A percentile compares a stretch with the other conserved stretches of the same genome.
phyloP scores from a whole-genome alignment of 2,797 vertebrate species.

The Sebastes matsubarae region DNA sequence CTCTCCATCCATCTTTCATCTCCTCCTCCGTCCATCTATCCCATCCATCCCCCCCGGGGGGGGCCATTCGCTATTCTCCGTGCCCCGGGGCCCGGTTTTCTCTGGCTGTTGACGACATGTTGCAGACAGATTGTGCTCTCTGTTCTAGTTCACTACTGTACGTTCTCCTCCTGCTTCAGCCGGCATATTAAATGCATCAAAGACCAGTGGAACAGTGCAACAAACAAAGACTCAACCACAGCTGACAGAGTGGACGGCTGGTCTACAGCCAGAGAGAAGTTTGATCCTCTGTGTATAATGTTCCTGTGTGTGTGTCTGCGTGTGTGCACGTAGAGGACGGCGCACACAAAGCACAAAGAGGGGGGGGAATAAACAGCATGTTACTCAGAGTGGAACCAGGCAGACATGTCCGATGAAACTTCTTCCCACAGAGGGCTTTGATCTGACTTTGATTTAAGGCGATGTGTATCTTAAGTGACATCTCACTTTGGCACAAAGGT shows the following conservation, averaged over 20 bases:
- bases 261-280: constrained; percentile 71
- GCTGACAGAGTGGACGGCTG: constrained; percentile 78
- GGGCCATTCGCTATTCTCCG: constrained; percentile 41
- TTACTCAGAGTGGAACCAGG: constrained; percentile 78
- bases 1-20: constrained; percentile 40
- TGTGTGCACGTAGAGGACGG: constrained; percentile 49
- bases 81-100: constrained; percentile 25
- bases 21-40: constrained; percentile 41
- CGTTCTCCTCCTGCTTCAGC: constrained; percentile 65
- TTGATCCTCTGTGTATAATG: constrained; percentile 77
- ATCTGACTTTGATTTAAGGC: constrained; percentile 71
- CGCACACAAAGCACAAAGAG: constrained; percentile 68
- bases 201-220: constrained; percentile 77
- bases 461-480: constrained; percentile 64
- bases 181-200: constrained; percentile 82
- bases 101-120: constrained; percentile 73
- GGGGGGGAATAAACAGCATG: constrained; percentile 72
- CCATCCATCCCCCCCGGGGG: constrained; percentile 33
- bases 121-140: constrained; percentile 79
- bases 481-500: constrained; percentile 53
- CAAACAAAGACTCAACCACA: constrained; percentile 82
- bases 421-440: constrained; percentile 68
- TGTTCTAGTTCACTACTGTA: constrained; percentile 78
- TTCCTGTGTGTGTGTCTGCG: constrained; percentile 49
- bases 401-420: constrained; percentile 71